phyloP scores from a whole-genome alignment of 2,797 vertebrate species.

The Galagoides demidoff region DNA sequence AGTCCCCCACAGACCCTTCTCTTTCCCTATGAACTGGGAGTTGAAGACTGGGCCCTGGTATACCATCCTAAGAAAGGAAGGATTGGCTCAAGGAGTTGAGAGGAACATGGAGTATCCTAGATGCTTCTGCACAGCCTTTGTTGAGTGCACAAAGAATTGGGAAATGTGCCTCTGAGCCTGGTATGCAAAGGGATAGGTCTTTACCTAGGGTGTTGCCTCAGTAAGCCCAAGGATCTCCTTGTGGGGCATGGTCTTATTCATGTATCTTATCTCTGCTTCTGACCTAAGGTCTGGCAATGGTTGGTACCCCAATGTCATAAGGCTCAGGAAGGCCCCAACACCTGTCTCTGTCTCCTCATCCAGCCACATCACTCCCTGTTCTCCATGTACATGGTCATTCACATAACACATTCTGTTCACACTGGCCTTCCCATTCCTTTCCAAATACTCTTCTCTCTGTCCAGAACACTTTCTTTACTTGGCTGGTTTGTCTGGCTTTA shows the following conservation, averaged over 20 bases:
- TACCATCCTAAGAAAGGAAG: not conserved
- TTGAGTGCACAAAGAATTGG: not conserved
- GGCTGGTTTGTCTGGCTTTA: not conserved
- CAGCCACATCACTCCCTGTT: not conserved
- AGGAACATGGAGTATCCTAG: not conserved
- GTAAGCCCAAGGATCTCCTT: not conserved
- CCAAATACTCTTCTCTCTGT: not conserved
- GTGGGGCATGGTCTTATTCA: not conserved
- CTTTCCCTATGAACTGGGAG: not conserved
- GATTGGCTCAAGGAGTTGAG: not conserved
- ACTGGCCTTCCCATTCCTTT: not conserved
- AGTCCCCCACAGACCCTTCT: not conserved
- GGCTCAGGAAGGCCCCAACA: not conserved
- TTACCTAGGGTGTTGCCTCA: not conserved
- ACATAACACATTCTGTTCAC: not conserved
- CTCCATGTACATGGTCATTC: not conserved
- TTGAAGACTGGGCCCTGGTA: not conserved
- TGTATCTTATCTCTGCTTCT: not conserved
- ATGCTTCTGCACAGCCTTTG: not conserved
- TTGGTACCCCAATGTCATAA: not conserved
- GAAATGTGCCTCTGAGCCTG: not conserved
- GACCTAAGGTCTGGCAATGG: not conserved
- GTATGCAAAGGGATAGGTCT: not conserved
- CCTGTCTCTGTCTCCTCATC: not conserved
- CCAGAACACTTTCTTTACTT: not conserved